phyloP scores from a whole-genome alignment of 2,113 vertebrate species.

The Poeciliopsis prolifica region DNA sequence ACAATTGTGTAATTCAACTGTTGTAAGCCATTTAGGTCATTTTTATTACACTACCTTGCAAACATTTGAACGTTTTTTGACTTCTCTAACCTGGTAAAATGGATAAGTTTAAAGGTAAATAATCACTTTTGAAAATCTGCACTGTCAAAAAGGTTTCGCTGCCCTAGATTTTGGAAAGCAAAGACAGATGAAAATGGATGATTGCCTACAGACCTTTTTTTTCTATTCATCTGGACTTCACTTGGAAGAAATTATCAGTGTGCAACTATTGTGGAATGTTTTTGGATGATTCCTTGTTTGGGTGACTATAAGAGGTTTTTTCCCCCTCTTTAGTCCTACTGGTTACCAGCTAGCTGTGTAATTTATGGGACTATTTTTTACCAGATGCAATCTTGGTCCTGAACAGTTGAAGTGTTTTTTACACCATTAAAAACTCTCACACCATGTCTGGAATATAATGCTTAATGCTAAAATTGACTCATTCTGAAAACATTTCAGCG shows the following conservation, averaged over 20 bases:
- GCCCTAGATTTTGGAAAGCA: neutral
- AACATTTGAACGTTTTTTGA: neutral
- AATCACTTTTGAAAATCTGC: neutral
- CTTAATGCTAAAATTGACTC: conserved; percentile 33
- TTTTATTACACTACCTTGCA: neutral
- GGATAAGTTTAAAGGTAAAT: neutral
- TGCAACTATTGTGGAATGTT: conserved; percentile 41
- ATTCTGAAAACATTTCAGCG: conserved; percentile 9
- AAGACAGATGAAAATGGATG: conserved; percentile 26
- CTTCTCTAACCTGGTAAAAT: neutral
- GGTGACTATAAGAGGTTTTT: neutral
- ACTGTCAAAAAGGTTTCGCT: neutral
- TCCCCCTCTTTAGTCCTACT: neutral
- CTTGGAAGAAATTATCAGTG: neutral
- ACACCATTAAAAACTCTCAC: neutral
- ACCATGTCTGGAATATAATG: neutral
- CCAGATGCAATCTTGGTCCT: neutral
- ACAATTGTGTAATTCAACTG: conserved; percentile 1
- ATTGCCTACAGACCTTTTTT: conserved; percentile 34
- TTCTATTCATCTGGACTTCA: conserved; percentile 16
- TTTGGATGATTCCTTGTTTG: neutral
- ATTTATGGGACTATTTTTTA: neutral
- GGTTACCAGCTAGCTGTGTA: neutral
- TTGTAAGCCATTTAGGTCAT: conserved; percentile 16
- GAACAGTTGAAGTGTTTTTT: neutral